Evolutionary conservation across 2,113 vertebrate genomes (phyloP), one percentile per base, ranked within the genome.

Genomic region (Dicentrarchus labrax): DNA sequence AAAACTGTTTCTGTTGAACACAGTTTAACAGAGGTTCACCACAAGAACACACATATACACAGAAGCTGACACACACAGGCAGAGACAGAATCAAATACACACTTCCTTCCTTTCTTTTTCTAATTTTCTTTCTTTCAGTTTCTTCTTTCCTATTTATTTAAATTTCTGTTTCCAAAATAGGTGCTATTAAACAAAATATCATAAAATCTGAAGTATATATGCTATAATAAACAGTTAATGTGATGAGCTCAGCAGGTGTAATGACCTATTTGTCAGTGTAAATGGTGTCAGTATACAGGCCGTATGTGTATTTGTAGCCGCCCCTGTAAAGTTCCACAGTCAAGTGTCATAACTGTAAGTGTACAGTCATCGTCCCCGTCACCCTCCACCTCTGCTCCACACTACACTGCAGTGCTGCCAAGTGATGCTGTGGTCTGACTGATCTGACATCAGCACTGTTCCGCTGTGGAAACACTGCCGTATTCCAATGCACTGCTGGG

Each of bases 311-410:
- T 45, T 30, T 47, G 54, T 13, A 72, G 83, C 83, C 87, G 62
- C 89, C 89, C 69, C 76, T 88, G 78, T 84, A 90, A 88, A 81
- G 86, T 92, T 92, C 89, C 91, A 88, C 69, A 69, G 45, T 24
- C 22, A 69, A 83, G 82, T 91, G 86, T 90, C 77, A 85, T 70
- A 83, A 76, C 86, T 86, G 78, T 75, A 80, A 71, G 78, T 78
- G 82, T 91, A 90, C 91, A 92, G 91, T 92, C 91, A 92, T 92
- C 36, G 68, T 88, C 86, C 79, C 87, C 90, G 6, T 90, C 80
- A 78, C 69, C 85, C 79, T 85, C 87, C 87, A 88, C 91, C 91
- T 57, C 89, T 90, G 87, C 85, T 80, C 67, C 67, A 13, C 56
- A 39, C 50, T 19, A 24, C 65, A 16, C 70, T 64, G 62, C 67